Base-by-base conservation (phyloP, 1,140 invertebrate genomes). In the Nymphalis io region DNA sequence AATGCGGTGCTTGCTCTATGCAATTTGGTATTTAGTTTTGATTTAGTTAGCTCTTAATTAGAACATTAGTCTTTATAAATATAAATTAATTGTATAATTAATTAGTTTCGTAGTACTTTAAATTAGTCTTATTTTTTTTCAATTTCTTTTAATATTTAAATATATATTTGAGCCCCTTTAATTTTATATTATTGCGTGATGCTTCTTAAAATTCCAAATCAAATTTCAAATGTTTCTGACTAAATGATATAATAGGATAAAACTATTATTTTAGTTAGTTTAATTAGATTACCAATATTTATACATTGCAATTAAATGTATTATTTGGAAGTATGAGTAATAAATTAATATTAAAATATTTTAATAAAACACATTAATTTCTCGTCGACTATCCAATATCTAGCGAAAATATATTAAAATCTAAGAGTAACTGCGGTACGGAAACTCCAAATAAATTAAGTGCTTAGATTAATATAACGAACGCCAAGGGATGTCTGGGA, bases 401-500 rank as follows among this genome's bases (percentile, higher is more conserved):
- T 20, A 20, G 16, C 46, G 46, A 51, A 51, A 51, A 51, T 16
- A 18, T 51, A 51, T 51, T 51, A 51, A 51, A 51, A 51, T 51
- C 16, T 51, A 46, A 46, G 42, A 46, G 42, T 46, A 51, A 20
- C 46, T 18, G 18, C 16, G n/a, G 46, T 20, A 51, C 46, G 46
- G 46, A 20, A 51, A 51, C 46, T 51, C 46, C 15, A 58, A 38
- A 27, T 55, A 55, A 55, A 55, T 51, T 55, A 55, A 55, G 23
- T 55, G 62, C 53, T 65, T 55, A 39, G 46, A 63, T 55, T 65
- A 65, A 57, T 57, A 65, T 57, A 57, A 65, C 53, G 51, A 57
- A 65, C 53, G 51, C 62, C 33, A 18, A 15, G 57, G 39, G 62
- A 58, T 65, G 38, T 42, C 51, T 42, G n/a, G 62, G 53, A 16